Evolutionary conservation across 2,888 invertebrate genomes (phyloP).

Genomic region (Anthophora plumipes): DNA sequence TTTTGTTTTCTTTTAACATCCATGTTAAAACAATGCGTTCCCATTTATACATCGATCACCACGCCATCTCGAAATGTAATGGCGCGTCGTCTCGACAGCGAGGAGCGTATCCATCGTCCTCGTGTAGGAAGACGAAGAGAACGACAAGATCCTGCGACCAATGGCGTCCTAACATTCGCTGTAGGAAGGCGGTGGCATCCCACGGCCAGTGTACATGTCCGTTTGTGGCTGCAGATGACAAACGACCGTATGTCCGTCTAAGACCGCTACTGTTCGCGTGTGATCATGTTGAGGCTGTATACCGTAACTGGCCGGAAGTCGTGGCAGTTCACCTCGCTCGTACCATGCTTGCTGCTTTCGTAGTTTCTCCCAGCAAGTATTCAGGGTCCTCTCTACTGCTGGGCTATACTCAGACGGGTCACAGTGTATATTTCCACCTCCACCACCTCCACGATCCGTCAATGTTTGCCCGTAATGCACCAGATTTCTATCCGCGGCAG

Average conservation of each 20-base stretch:
- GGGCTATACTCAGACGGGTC: slow-evolving; percentile 78
- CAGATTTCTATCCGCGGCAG: slow-evolving; percentile 87
- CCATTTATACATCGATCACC: background rate
- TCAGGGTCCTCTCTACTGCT: slow-evolving; percentile 79
- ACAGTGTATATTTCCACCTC: slow-evolving; percentile 71
- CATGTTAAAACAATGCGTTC: slow-evolving; percentile 2
- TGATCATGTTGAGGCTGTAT: slow-evolving; percentile 80
- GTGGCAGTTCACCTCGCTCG: slow-evolving; percentile 80
- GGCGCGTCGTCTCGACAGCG: slow-evolving; percentile 14
- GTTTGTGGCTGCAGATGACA: slow-evolving; percentile 92
- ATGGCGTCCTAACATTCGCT: slow-evolving; percentile 86
- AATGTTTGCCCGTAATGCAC: slow-evolving; percentile 71
- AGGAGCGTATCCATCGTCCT: slow-evolving; percentile 42
- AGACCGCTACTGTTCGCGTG: slow-evolving; percentile 88
- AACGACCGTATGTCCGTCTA: slow-evolving; percentile 94
- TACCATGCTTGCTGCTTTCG: slow-evolving; percentile 81
- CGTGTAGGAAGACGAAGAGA: slow-evolving; percentile 48
- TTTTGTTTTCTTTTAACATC: too few relatives aligned
- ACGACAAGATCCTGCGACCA: slow-evolving; percentile 29
- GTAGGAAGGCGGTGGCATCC: slow-evolving; percentile 87
- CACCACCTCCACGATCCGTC: slow-evolving; percentile 64
- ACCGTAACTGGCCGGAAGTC: slow-evolving; percentile 75
- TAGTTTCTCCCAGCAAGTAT: slow-evolving; percentile 81
- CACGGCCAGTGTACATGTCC: slow-evolving; percentile 86
- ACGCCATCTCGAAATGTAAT: background rate